Conservation (phyloP, 2,888 invertebrate species). For the Harpalus rufipes region DNA sequence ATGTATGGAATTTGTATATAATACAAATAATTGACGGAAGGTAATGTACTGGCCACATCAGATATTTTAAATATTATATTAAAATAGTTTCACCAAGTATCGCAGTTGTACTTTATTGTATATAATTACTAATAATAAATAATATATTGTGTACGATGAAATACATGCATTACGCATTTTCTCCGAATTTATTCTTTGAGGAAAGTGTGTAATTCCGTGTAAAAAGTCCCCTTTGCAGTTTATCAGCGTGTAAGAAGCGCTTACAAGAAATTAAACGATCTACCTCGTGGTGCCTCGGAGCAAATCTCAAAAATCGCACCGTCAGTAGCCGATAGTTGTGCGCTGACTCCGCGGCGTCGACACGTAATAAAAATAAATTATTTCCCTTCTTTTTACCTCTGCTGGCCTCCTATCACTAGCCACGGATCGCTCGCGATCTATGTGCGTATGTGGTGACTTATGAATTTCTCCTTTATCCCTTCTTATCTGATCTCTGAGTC, state of each 20-base stretch:
- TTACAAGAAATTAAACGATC: conserved; percentile 41
- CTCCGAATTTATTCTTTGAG: not conserved
- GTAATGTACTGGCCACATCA: too few species aligned
- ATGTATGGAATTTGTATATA: too few species aligned
- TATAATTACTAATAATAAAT: too few species aligned
- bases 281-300: conserved; percentile 3
- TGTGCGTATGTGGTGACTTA: conserved; percentile 58
- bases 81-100: too few species aligned
- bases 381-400: conserved; percentile 21
- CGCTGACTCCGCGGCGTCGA: conserved; percentile 35
- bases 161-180: not conserved
- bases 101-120: too few species aligned
- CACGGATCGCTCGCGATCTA: conserved; percentile 2
- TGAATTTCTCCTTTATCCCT: conserved; percentile 56
- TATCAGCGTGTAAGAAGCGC: conserved; percentile 25
- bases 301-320: conserved; percentile 57
- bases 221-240: not conserved
- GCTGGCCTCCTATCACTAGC: not conserved
- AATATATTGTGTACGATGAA: too few species aligned
- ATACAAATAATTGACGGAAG: too few species aligned
- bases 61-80: too few species aligned
- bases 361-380: conserved; percentile 59
- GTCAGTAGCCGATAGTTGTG: conserved; percentile 44
- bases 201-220: not conserved
- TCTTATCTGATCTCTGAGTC: conserved; percentile 55